Evolutionary conservation across 2,797 vertebrate genomes (phyloP).

Genomic region (Molothrus ater): DNA sequence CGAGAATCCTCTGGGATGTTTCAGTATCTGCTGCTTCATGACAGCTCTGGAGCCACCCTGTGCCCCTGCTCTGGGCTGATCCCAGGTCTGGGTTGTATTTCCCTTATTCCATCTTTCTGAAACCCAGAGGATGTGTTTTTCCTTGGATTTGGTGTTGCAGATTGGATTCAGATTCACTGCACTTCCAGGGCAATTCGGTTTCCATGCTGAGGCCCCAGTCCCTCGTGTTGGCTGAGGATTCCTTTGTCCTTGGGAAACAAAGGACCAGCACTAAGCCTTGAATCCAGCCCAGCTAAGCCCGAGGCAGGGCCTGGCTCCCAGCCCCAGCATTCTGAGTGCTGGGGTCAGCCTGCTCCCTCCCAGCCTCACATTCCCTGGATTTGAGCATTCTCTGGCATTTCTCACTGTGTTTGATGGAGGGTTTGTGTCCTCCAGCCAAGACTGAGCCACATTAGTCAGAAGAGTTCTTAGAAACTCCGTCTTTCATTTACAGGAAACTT

Average conservation of each 20-base stretch:
- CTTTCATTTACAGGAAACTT: conserved; percentile 17
- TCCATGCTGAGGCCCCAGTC: not conserved
- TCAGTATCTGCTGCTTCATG: not conserved
- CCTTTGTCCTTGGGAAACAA: not conserved
- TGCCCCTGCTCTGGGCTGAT: not conserved
- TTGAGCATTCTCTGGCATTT: not conserved
- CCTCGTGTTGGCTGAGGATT: not conserved
- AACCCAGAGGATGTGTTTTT: accelerated
- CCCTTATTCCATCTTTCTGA: not conserved
- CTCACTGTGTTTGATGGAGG: not conserved
- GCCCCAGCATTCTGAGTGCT: accelerated
- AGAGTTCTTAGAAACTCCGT: not conserved
- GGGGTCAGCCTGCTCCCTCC: not conserved
- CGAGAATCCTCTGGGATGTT: not conserved
- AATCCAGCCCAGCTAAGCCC: not conserved
- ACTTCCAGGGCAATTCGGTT: not conserved
- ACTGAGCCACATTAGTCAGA: not conserved
- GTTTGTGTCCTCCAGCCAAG: not conserved
- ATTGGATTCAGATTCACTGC: not conserved
- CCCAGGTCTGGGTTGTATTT: not conserved
- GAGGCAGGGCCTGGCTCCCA: not conserved
- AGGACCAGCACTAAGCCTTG: not conserved
- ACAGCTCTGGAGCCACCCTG: not conserved
- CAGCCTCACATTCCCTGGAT: not conserved
- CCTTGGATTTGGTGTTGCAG: not conserved